These are phyloP conservation scores for Philopedon plagiatum DNA, from an alignment of 2,888 invertebrate genomes.

Conservation along the genomic window DNA sequence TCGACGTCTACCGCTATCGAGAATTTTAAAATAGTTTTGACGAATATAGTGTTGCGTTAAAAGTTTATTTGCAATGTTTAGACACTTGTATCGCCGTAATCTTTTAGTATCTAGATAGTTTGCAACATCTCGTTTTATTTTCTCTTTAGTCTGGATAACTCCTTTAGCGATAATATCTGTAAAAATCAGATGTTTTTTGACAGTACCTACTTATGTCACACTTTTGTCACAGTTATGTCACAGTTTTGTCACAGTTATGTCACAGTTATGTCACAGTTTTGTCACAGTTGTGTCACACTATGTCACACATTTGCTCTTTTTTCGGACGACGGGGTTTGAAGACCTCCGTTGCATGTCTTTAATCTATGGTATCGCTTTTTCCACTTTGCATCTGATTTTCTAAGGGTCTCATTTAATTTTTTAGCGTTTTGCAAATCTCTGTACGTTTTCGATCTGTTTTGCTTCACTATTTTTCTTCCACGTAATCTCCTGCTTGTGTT, in stretches of 20 bases:
- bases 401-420: background rate
- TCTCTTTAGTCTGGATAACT: background rate
- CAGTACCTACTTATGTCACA: background rate
- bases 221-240: background rate
- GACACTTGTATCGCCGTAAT: background rate
- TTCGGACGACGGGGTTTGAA: background rate
- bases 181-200: background rate
- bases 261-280: background rate
- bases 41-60: background rate
- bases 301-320: background rate
- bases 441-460: background rate
- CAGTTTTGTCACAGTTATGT: background rate
- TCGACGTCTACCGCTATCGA: background rate
- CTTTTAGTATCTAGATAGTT: background rate
- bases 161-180: background rate
- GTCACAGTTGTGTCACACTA: background rate
- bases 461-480: background rate
- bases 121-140: background rate
- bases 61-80: background rate
- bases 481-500: background rate
- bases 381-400: background rate
- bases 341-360: background rate
- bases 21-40: background rate
- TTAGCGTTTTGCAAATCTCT: background rate
- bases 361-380: background rate